Percentiles rank a stretch among this genome's conserved stretches.
Conservation (phyloP, 2,113 vertebrate genomes). For the Platichthys flesus region DNA sequence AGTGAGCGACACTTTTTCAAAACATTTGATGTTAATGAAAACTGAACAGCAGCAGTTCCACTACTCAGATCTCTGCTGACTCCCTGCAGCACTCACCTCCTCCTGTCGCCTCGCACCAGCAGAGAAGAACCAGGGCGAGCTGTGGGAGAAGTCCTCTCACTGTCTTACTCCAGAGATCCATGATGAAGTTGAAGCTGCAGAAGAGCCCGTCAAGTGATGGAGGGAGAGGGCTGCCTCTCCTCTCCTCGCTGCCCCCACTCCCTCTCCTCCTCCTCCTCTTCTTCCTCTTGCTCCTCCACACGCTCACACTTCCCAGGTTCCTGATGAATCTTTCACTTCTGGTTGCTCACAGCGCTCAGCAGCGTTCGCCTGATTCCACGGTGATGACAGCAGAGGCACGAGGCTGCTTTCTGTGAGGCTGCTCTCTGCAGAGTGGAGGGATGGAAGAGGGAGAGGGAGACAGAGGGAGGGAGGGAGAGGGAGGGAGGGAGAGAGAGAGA, state of each 20-base stretch:
- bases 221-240: slow-evolving; percentile 17
- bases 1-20: neutral
- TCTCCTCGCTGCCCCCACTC: slow-evolving; percentile 3
- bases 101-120: slow-evolving; percentile 11
- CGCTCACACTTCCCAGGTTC: slow-evolving; percentile 14
- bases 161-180: slow-evolving; percentile 65
- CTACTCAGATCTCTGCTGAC: too few relatives aligned
- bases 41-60: neutral
- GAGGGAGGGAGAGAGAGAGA: slow-evolving; percentile 5
- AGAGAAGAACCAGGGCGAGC: slow-evolving; percentile 52
- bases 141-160: slow-evolving; percentile 46
- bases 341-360: slow-evolving; percentile 17
- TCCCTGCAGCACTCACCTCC: slow-evolving; percentile 45
- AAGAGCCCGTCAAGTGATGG: slow-evolving; percentile 23
- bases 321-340: slow-evolving; percentile 31
- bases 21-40: neutral
- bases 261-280: slow-evolving; percentile 14
- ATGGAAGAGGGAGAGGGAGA: slow-evolving; percentile 1
- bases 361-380: slow-evolving; percentile 28
- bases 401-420: slow-evolving; percentile 50
- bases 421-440: slow-evolving; percentile 65
- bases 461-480: neutral
- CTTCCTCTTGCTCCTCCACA: slow-evolving; percentile 26
- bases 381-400: slow-evolving; percentile 14
- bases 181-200: slow-evolving; percentile 41